These are phyloP conservation scores for Athalia rosae DNA, from an alignment of 2,888 invertebrate species.

Conservation along the genomic window DNA sequence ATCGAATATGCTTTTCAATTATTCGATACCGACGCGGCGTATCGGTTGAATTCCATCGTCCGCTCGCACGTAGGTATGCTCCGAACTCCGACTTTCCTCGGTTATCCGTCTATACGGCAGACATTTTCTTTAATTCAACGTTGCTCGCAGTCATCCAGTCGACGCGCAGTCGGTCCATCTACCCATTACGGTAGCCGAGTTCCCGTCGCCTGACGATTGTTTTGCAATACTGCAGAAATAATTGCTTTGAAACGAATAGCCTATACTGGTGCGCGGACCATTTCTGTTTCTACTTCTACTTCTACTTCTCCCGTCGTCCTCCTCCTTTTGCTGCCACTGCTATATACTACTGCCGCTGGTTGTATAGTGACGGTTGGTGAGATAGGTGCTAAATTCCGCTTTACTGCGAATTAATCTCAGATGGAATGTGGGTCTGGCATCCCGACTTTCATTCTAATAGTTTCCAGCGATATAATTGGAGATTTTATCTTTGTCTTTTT, in stretches of 20 bases:
- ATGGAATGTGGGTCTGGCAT: slow-evolving; percentile 65
- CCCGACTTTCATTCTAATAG: slow-evolving; percentile 36
- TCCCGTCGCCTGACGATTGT: slow-evolving; percentile 62
- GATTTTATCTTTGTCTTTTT: slow-evolving; percentile 6
- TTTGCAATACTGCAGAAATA: slow-evolving; percentile 71
- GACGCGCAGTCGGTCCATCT: slow-evolving; percentile 48
- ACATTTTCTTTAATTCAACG: slow-evolving; percentile 61
- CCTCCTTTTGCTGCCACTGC: slow-evolving; percentile 22
- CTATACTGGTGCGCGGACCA: slow-evolving; percentile 50
- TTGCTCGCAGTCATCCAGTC: slow-evolving; percentile 50
- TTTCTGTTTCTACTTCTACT: slow-evolving; percentile 37
- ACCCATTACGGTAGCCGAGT: slow-evolving; percentile 53
- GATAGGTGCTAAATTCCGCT: slow-evolving; percentile 71
- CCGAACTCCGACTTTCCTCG: not conserved
- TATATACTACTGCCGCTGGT: not conserved
- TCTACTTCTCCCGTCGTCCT: not conserved
- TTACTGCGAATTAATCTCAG: slow-evolving; percentile 71
- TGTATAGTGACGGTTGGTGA: slow-evolving; percentile 56
- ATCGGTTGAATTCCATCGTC: no score
- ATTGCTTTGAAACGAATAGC: slow-evolving; percentile 67
- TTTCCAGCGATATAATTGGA: slow-evolving; percentile 38
- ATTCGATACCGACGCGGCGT: no score
- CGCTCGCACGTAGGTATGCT: no score
- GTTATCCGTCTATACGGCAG: slow-evolving; percentile 54
- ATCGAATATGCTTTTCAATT: no score